phyloP scores from a whole-genome alignment of 2,888 invertebrate species.

The Gryllus longicercus region DNA sequence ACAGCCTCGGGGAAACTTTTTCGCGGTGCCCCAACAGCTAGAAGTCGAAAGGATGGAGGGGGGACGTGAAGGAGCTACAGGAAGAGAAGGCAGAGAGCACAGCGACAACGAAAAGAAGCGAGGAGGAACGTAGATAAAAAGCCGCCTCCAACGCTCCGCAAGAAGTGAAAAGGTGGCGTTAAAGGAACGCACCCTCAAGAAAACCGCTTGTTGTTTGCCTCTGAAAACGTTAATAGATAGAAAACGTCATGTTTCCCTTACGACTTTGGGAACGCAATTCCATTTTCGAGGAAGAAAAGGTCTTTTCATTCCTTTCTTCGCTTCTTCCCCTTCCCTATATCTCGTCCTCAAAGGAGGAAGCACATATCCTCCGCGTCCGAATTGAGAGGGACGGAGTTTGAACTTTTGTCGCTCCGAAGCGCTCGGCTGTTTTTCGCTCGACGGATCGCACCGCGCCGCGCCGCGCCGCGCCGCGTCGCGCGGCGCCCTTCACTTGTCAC shows the following conservation, averaged over 20 bases:
- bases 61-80: background rate
- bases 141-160: background rate
- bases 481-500: too few relatives aligned
- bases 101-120: background rate
- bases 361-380: background rate
- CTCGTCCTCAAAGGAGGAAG: background rate
- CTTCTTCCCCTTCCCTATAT: background rate
- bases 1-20: background rate
- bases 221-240: slow-evolving; percentile 17
- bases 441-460: too few relatives aligned
- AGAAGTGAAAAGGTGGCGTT: slow-evolving; percentile 1
- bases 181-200: background rate
- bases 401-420: too few relatives aligned
- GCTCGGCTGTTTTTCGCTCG: too few relatives aligned
- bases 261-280: background rate
- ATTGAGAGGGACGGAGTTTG: background rate
- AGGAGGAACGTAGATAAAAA: background rate
- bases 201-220: background rate
- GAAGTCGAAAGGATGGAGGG: background rate
- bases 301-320: background rate
- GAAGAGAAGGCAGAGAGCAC: background rate
- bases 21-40: background rate
- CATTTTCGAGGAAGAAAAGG: background rate
- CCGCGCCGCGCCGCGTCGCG: too few relatives aligned
- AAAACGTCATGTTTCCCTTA: background rate